phyloP scores from a whole-genome alignment of 1,140 invertebrate genomes.

The Metopolophium dirhodum region DNA sequence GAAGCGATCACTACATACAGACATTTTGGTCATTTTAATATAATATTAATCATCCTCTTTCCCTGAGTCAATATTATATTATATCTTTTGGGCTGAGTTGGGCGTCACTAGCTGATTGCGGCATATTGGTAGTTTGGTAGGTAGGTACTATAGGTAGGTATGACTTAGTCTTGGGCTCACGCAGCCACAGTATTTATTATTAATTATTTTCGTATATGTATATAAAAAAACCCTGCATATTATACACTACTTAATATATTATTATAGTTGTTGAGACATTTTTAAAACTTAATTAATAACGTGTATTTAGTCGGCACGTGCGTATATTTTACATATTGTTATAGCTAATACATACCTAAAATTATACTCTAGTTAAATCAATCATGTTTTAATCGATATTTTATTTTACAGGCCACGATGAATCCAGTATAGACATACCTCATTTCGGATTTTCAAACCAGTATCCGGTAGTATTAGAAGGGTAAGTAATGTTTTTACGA shows the following conservation, averaged over 20 bases:
- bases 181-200: not conserved
- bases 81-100: not conserved
- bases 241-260: not conserved
- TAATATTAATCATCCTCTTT: not conserved
- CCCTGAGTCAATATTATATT: not conserved
- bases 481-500: constrained; percentile 20
- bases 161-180: too few relatives aligned
- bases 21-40: not conserved
- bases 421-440: constrained; percentile 41
- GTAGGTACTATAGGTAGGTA: too few relatives aligned
- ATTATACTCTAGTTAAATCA: not conserved
- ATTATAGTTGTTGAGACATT: not conserved
- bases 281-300: not conserved
- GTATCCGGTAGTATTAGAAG: constrained; percentile 34
- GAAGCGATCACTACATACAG: not conserved
- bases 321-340: not conserved
- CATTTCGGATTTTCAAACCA: constrained; percentile 51
- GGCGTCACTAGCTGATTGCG: too few relatives aligned
- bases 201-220: not conserved
- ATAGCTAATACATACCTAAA: not conserved
- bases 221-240: not conserved
- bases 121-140: too few relatives aligned
- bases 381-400: not conserved
- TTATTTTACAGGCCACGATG: constrained; percentile 43
- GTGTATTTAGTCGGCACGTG: not conserved